Evolutionary conservation across 2,888 invertebrate genomes (phyloP), one percentile per base, ranked within the genome.

Genomic region (Hirtodrosophila cameraria): DNA sequence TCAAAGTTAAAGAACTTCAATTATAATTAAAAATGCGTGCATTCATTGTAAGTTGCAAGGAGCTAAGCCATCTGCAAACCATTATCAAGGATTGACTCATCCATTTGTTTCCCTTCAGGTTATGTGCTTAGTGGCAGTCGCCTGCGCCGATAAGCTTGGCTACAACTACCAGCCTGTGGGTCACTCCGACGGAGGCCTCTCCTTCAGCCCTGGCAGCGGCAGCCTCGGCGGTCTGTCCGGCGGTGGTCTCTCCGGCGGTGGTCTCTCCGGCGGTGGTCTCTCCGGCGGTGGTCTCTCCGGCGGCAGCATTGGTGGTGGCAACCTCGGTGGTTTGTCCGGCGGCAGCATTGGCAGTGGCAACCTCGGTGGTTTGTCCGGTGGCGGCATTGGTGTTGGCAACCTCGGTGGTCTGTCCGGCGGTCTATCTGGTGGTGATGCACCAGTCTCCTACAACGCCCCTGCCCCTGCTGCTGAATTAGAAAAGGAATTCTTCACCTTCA

Each of bases 401-500:
- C 15, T 33, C 5, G 64, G 66, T 9, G 38, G 31, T 8, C 57
- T 75, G 0, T 66, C 69, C 27, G 55, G 76, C 3, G 70, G 60
- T 11, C 27, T 27, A 12, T 43, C 45, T 6, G 45, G 75, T 5
- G 57, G 62, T 0, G 68, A 55, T 0, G 75, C 86, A 46, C 87
- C 85, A 54, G 89, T 81, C 46, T 68, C 84, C 2, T 89, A 87
- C 74, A 78, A 83, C 23, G 90, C 89, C 25, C 83, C 80, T 35
- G 83, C 81, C 49, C 81, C 75, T 20, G 46, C 87, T 62, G 87
- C 81, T 63, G 83, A 86, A 46, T 68, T 86, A 11, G 82, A 85
- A 49, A 90, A 90, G 71, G 88, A 90, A 64, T 90, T 86, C 79
- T 90, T 83, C 59, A 78, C 86, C 30, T 89, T 83, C 75, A 77